These are phyloP conservation scores for Cinara cedri DNA, from an alignment of 2,888 invertebrate genomes.

Conservation along the genomic window DNA sequence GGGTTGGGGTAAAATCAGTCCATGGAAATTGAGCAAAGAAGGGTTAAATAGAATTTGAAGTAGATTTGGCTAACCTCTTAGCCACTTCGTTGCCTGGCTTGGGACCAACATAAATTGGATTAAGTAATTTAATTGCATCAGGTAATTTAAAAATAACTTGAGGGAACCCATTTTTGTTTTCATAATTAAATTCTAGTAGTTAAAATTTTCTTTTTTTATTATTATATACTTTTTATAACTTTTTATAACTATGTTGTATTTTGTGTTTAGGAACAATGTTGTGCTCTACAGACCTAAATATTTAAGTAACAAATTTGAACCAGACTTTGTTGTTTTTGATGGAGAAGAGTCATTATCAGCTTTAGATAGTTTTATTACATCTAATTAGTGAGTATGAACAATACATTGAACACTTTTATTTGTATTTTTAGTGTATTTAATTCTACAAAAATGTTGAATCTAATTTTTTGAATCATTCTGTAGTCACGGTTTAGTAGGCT, in stretches of 20 bases:
- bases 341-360: constrained; percentile 72
- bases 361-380: constrained; percentile 81
- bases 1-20: no score
- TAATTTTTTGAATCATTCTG: not conserved
- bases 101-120: no score
- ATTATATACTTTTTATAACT: not conserved
- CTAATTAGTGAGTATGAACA: constrained; percentile 75
- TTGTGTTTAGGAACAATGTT: constrained; percentile 70
- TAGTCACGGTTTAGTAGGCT: constrained; percentile 90
- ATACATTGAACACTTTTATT: not conserved
- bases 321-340: constrained; percentile 74
- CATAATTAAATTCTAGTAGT: no score
- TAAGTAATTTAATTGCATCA: no score
- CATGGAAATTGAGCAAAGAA: no score
- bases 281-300: constrained; percentile 88
- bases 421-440: no score
- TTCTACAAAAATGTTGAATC: not conserved
- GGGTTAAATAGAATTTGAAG: no score
- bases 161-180: no score
- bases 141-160: no score
- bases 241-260: not conserved
- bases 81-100: no score
- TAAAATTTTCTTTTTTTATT: not conserved
- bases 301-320: constrained; percentile 93
- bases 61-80: no score